Base-by-base conservation (phyloP, 2,888 invertebrate genomes). In the Agapostemon virescens region DNA sequence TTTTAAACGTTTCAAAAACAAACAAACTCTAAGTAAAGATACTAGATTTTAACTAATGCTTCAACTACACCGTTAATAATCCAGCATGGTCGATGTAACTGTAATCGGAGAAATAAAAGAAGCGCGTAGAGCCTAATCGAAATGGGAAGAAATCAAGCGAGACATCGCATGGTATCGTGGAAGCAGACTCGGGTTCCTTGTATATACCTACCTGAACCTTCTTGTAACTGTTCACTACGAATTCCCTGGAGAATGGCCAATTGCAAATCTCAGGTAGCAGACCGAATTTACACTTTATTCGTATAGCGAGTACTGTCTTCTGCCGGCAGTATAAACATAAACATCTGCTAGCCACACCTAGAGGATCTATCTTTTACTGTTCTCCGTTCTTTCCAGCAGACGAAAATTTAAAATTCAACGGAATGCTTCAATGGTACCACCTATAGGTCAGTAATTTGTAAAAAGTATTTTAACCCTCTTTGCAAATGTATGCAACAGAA, bases 281-380 rank as follows among this genome's bases (percentile, higher is more conserved):
- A 40, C 77, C 75, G 77, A 83, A 84, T 83, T 83, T 83, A 74
- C 84, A 83, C 81, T 84, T 83, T 83, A 73, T 79, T 79, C 79
- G 76, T 81, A 74, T 83, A 75, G 80, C 55, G 30, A n/a, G 67
- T 45, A 61, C 20, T 5, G 45, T 45, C 45, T 45, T n/a, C n/a
- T 45, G n/a, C 45, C n/a, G n/a, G 1, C 5, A n/a, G n/a, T n/a
- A 9, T 45, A n/a, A 45, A 55, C 23, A 23, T 55, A 55, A 23
- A 55, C 23, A 13, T 55, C 23, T 23, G 61, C 68, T 64, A 74
- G 49, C 77, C 84, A 84, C 83, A 75, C 81, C 83, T 84, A 81
- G 63, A 26, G 66, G 36, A 42, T 73, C 76, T 75, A 63, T 72
- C 71, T 75, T 69, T 69, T 23, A 55, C 55, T 23, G 68, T 69